Percentiles rank a stretch among this genome's conserved stretches.
Conservation (phyloP, 2,113 vertebrate species). For the Paralichthys olivaceus region DNA sequence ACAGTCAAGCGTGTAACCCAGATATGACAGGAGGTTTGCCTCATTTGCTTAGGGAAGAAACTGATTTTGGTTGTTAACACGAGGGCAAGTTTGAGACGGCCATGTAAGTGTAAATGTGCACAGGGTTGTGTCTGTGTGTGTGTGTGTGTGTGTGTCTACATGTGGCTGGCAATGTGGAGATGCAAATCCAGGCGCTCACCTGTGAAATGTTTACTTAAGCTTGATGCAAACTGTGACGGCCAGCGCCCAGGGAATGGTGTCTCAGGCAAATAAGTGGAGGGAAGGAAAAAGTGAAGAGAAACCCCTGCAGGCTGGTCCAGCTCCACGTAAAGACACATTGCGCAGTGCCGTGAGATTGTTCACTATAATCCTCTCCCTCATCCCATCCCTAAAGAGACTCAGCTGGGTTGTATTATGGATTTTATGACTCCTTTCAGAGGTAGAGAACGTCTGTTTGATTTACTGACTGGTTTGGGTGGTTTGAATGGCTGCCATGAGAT, state of each 20-base stretch:
- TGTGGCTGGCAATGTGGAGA: conserved; percentile 72
- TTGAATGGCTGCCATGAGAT: conserved; percentile 7
- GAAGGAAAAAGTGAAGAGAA: conserved; percentile 29
- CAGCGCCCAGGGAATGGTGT: conserved; percentile 76
- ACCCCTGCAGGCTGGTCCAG: not conserved
- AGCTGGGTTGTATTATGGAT: not conserved
- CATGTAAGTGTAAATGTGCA: conserved; percentile 51
- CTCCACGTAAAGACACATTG: not conserved
- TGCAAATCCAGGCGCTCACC: conserved; percentile 84
- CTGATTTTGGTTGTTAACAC: conserved; percentile 80
- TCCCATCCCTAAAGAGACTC: not conserved
- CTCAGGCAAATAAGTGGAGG: conserved; percentile 77
- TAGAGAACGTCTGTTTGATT: conserved; percentile 3
- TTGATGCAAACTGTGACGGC: conserved; percentile 83
- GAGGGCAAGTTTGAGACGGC: conserved; percentile 62
- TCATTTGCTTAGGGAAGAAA: conserved; percentile 82
- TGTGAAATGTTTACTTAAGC: conserved; percentile 83
- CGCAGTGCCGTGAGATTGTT: not conserved
- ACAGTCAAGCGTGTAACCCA: conserved; percentile 86
- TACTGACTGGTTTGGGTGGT: conserved; percentile 41
- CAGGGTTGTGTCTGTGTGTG: conserved; percentile 33
- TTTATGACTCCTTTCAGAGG: not conserved
- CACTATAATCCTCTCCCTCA: conserved; percentile 12
- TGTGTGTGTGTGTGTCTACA: conserved; percentile 40
- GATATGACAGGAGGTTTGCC: conserved; percentile 78